Conservation (phyloP, 2,888 invertebrate genomes). For the Philonicus albiceps region DNA sequence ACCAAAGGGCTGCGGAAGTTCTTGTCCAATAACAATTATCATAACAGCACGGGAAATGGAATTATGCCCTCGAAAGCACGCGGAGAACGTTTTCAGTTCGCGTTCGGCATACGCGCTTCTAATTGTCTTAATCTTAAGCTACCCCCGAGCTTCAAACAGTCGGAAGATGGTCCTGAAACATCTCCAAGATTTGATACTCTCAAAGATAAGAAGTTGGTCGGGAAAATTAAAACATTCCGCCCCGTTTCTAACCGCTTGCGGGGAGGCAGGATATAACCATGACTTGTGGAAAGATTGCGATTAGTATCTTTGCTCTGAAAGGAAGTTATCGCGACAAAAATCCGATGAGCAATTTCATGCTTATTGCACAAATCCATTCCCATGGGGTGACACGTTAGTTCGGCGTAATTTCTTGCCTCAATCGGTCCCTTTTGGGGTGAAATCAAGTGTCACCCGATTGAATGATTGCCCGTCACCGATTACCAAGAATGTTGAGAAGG, state of each 20-base stretch:
- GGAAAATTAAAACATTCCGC: slow-evolving; percentile 17
- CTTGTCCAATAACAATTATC: slow-evolving; percentile 34
- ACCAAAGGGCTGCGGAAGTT: not conserved
- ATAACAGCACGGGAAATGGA: slow-evolving; percentile 9
- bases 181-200: slow-evolving; percentile 30
- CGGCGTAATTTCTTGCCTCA: slow-evolving; percentile 14
- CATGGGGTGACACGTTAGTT: slow-evolving; percentile 28
- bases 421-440: slow-evolving; percentile 31
- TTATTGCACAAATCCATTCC: slow-evolving; percentile 54
- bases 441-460: slow-evolving; percentile 27
- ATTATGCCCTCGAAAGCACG: not conserved
- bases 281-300: not conserved
- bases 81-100: not conserved
- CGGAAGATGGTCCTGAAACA: slow-evolving; percentile 26
- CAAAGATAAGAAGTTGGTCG: not conserved
- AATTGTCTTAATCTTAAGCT: not conserved
- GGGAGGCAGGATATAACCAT: not conserved
- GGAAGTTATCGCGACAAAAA: slow-evolving; percentile 35
- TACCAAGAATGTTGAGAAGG: not conserved
- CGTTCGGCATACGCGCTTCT: slow-evolving; percentile 33
- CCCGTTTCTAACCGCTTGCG: not conserved
- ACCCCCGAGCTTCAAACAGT: not conserved
- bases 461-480: slow-evolving; percentile 13
- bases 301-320: slow-evolving; percentile 1
- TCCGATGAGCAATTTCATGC: slow-evolving; percentile 57